Percentiles rank a stretch among this genome's conserved stretches.
Conservation (phyloP, 2,113 vertebrate genomes). For the Gallinago undulata region DNA sequence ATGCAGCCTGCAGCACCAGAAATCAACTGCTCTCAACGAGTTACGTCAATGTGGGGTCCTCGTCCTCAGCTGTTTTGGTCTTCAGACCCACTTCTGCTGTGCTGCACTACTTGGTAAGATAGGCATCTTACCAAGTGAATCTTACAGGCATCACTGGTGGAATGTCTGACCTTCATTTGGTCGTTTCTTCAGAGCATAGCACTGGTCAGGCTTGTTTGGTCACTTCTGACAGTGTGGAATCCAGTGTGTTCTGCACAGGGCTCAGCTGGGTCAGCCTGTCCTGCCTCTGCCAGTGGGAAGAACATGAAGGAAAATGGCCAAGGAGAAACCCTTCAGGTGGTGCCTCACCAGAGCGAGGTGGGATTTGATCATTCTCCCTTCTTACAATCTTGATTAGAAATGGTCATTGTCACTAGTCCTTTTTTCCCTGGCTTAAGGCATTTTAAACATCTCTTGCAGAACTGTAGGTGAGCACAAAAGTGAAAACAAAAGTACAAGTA, state of each 20-base stretch:
- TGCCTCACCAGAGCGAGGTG: neutral
- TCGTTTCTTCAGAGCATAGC: neutral
- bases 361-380: neutral
- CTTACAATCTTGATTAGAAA: neutral
- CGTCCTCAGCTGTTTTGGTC: neutral
- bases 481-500: neutral
- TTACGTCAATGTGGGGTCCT: fast-evolving
- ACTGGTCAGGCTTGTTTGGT: conserved; percentile 25
- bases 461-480: neutral
- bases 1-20: fast-evolving
- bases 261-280: neutral
- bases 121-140: too few species aligned
- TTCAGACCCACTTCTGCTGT: neutral
- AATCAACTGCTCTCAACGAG: neutral
- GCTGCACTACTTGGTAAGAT: neutral
- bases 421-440: neutral
- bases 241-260: neutral
- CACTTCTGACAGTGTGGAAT: neutral
- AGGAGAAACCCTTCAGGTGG: neutral
- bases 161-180: neutral
- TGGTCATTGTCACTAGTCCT: neutral
- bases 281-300: neutral
- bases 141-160: neutral
- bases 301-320: fast-evolving
- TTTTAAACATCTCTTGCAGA: neutral